Percentiles rank a stretch among this genome's conserved stretches.
Conservation (phyloP, 2,797 vertebrate genomes). For the Liparis tanakae region DNA sequence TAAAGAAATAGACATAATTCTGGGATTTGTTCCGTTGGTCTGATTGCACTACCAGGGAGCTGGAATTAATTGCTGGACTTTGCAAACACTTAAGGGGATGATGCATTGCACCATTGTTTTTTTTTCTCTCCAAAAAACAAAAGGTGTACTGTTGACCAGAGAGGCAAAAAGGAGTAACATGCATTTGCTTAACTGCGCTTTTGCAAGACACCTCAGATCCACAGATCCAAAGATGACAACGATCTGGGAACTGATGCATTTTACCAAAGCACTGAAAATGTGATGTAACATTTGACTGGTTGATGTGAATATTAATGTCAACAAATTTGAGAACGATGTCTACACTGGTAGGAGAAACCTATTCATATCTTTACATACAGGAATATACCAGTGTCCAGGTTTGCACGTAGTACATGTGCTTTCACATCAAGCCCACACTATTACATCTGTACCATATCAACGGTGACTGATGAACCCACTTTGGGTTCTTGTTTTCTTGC, state of each 20-base stretch:
- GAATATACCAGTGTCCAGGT: too few relatives aligned
- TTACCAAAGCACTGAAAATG: too few relatives aligned
- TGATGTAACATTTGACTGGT: too few relatives aligned
- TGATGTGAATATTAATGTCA: too few relatives aligned
- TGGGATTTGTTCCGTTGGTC: conserved; percentile 22
- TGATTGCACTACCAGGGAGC: conserved; percentile 31
- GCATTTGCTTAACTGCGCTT: not conserved
- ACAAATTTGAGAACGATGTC: not conserved
- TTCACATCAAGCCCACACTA: conserved; percentile 1
- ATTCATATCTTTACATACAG: not conserved
- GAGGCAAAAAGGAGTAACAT: not conserved
- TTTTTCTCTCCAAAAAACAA: not conserved
- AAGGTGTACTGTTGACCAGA: conserved; percentile 4
- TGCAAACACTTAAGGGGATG: conserved; percentile 10
- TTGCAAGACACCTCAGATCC: not conserved
- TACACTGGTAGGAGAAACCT: not conserved
- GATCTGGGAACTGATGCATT: not conserved
- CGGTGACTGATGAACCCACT: conserved; percentile 10
- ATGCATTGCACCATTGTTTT: conserved; percentile 20
- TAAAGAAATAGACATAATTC: conserved; percentile 29
- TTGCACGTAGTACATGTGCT: not conserved
- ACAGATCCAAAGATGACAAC: not conserved
- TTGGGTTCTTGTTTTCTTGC: conserved; percentile 5
- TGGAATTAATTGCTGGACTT: conserved; percentile 31
- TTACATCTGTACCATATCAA: not conserved